phyloP scores from a whole-genome alignment of 2,888 invertebrate genomes.

The Oxyteleia sp. region DNA sequence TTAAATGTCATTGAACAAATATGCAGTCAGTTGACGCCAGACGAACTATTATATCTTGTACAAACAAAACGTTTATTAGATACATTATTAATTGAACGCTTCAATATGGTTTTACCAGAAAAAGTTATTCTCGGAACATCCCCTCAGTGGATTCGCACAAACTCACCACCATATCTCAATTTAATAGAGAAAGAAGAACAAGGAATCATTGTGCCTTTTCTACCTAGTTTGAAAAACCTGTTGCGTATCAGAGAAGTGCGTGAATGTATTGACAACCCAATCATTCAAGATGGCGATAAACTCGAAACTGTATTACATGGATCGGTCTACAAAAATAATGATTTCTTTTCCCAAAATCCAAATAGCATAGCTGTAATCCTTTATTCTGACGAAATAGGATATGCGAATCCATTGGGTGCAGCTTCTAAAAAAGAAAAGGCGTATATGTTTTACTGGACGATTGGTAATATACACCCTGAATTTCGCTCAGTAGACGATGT shows the following conservation, averaged over 20 bases:
- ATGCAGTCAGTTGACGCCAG: neutral
- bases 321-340: slow-evolving; percentile 41
- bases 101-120: slow-evolving; percentile 27
- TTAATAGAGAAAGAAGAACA: slow-evolving; percentile 25
- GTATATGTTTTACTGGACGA: neutral
- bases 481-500: neutral
- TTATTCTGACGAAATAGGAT: slow-evolving; percentile 61
- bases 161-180: neutral
- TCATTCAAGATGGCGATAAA: slow-evolving; percentile 22
- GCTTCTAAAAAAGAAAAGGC: neutral
- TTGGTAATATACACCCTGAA: slow-evolving; percentile 1
- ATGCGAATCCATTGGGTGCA: slow-evolving; percentile 31
- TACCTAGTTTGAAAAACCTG: slow-evolving; percentile 57
- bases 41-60: neutral
- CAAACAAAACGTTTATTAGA: slow-evolving; percentile 22
- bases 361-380: slow-evolving; percentile 73
- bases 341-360: slow-evolving; percentile 57
- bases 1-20: neutral
- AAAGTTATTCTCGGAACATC: slow-evolving; percentile 9
- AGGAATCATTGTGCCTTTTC: slow-evolving; percentile 65
- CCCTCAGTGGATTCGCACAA: slow-evolving; percentile 26
- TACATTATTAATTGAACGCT: slow-evolving; percentile 9
- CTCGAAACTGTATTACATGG: slow-evolving; percentile 68
- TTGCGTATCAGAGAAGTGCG: slow-evolving; percentile 60
- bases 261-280: slow-evolving; percentile 46